Conservation (phyloP, 2,888 invertebrate genomes). For the Eupithecia tripunctaria region DNA sequence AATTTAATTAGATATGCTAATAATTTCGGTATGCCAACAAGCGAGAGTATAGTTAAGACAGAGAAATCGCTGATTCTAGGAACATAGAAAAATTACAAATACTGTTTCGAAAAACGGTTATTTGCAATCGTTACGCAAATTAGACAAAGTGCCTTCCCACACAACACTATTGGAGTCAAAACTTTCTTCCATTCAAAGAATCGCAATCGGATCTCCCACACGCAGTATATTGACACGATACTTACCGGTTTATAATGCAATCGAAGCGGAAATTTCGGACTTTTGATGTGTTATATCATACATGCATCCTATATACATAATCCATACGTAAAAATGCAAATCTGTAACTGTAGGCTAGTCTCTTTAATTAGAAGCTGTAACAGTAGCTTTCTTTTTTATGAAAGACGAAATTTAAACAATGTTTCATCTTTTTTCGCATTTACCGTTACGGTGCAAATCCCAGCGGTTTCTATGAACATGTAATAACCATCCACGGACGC, state of each 20-base stretch:
- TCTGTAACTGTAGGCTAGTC: constrained; percentile 34
- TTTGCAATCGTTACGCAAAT: constrained; percentile 51
- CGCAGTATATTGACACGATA: constrained; percentile 69
- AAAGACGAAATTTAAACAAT: constrained; percentile 39
- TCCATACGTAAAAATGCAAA: constrained; percentile 51
- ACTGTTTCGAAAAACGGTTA: constrained; percentile 16
- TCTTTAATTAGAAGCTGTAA: constrained; percentile 34
- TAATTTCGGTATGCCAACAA: not conserved
- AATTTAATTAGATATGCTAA: not conserved
- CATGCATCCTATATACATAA: constrained; percentile 53
- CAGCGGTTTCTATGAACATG: constrained; percentile 59
- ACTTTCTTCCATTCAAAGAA: constrained; percentile 80
- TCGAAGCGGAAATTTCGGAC: constrained; percentile 67
- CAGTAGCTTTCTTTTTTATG: constrained; percentile 38
- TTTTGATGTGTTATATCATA: constrained; percentile 69
- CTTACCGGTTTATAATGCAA: constrained; percentile 74
- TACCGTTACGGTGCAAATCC: constrained; percentile 55
- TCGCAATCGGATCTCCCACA: constrained; percentile 60
- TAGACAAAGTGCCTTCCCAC: constrained; percentile 58
- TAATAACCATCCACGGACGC: constrained; percentile 56
- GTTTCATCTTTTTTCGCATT: constrained; percentile 36
- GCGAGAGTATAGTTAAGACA: not conserved
- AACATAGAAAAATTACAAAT: not conserved
- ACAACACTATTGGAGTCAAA: constrained; percentile 45
- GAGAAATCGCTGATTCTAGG: not conserved